Conservation (phyloP, 64 coral and sea anemone species). For the Stichodactyla mertensii region DNA sequence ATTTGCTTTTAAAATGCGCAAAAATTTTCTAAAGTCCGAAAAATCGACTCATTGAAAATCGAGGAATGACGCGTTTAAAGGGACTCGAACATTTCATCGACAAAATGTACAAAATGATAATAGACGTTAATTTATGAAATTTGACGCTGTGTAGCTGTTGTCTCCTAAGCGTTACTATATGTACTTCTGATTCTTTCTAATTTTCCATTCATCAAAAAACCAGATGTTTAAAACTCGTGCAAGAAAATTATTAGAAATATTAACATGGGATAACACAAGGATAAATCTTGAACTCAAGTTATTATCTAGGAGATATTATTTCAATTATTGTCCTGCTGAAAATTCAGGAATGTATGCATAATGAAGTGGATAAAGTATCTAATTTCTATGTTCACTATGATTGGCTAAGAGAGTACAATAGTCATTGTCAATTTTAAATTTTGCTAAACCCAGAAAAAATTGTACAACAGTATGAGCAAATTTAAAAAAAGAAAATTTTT, state of each 20-base stretch:
- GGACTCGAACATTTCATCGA: not conserved
- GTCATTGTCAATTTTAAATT: not conserved
- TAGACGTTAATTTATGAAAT: slow-evolving; percentile 73
- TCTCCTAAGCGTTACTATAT: slow-evolving; percentile 8
- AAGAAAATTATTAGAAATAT: not conserved
- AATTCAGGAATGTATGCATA: slow-evolving; percentile 4
- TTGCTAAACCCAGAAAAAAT: not conserved
- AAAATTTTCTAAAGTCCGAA: not conserved
- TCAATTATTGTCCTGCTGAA: not conserved
- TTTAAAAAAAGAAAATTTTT: not conserved
- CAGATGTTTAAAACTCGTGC: not conserved
- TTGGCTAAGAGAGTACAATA: not conserved
- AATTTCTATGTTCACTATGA: not conserved
- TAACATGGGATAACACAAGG: not conserved
- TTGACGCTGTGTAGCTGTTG: slow-evolving; percentile 23
- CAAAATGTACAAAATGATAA: slow-evolving; percentile 59
- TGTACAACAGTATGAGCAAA: not conserved
- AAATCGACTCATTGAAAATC: not conserved
- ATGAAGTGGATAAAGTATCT: not conserved
- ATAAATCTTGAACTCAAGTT: not conserved
- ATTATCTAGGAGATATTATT: not conserved
- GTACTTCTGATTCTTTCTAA: not conserved
- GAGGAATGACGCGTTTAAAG: not conserved
- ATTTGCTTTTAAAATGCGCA: slow-evolving; percentile 27
- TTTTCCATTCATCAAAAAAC: not conserved